phyloP scores from a whole-genome alignment of 1,140 invertebrate genomes.

The Lethrus apterus region DNA sequence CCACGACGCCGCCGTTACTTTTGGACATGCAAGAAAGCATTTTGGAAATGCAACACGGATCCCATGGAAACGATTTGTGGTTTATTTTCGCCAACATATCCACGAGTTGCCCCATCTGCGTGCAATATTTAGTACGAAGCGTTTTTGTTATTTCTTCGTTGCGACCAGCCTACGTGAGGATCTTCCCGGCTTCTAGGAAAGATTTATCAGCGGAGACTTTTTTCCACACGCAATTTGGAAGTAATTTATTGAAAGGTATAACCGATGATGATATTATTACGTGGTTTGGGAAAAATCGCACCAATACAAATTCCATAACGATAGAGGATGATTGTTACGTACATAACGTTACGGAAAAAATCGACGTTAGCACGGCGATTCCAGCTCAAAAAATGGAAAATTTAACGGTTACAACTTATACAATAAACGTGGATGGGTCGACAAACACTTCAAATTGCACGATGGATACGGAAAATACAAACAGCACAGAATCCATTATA shows the following conservation, averaged over 20 bases:
- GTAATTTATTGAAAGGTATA: conserved; percentile 48
- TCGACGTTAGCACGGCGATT: no score
- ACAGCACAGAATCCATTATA: no score
- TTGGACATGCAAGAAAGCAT: conserved; percentile 43
- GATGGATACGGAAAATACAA: no score
- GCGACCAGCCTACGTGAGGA: conserved; percentile 52
- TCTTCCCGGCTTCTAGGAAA: conserved; percentile 50
- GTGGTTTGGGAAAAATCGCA: conserved; percentile 51
- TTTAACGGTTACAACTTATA: conserved; percentile 6
- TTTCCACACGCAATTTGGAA: conserved; percentile 51
- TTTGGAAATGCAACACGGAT: conserved; percentile 50
- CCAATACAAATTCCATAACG: no score
- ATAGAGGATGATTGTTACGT: no score
- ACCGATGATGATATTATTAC: conserved; percentile 56
- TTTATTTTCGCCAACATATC: conserved; percentile 57
- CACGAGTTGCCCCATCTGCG: conserved; percentile 50
- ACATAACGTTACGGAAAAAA: no score
- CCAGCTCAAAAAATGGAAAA: not conserved
- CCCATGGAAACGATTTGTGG: conserved; percentile 51
- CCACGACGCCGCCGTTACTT: conserved; percentile 37
- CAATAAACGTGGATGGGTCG: no score
- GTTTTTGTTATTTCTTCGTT: conserved; percentile 50
- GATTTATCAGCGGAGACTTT: conserved; percentile 54
- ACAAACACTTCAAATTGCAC: no score
- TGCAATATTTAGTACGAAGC: conserved; percentile 50